These are phyloP conservation scores for Zootermopsis nevadensis DNA, from an alignment of 2,888 invertebrate genomes.

Conservation along the genomic window DNA sequence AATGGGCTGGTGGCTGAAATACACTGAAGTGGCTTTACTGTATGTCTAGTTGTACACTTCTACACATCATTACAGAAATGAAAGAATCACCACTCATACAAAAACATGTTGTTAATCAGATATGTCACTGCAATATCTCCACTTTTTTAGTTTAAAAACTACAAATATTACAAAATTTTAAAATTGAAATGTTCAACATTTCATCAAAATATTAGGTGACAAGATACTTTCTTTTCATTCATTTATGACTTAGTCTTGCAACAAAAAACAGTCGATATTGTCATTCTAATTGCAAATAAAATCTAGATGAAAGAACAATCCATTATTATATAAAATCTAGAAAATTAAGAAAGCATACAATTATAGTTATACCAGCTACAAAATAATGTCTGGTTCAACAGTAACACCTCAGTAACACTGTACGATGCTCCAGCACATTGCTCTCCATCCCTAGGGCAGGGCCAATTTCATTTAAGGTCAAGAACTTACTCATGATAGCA, in stretches of 20 bases:
- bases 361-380: background rate
- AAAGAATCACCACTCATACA: constrained; percentile 8
- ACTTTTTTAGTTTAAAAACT: constrained; percentile 11
- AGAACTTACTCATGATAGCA: no score
- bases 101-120: background rate
- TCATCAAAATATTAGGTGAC: constrained; percentile 11
- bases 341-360: constrained; percentile 12
- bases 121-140: background rate
- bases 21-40: constrained; percentile 2
- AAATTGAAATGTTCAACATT: constrained; percentile 11
- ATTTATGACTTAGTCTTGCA: background rate
- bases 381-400: background rate
- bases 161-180: constrained; percentile 34
- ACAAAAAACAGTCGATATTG: constrained; percentile 1
- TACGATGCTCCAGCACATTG: background rate
- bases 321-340: constrained; percentile 13
- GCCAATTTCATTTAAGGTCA: no score
- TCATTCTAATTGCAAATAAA: constrained; percentile 1
- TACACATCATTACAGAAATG: constrained; percentile 11
- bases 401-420: background rate
- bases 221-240: background rate
- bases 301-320: background rate
- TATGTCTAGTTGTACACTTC: background rate
- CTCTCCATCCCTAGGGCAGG: background rate
- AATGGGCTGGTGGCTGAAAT: no score